These are phyloP conservation scores for Phyllotreta cruciferae DNA, from an alignment of 2,888 invertebrate genomes.

Conservation along the genomic window DNA sequence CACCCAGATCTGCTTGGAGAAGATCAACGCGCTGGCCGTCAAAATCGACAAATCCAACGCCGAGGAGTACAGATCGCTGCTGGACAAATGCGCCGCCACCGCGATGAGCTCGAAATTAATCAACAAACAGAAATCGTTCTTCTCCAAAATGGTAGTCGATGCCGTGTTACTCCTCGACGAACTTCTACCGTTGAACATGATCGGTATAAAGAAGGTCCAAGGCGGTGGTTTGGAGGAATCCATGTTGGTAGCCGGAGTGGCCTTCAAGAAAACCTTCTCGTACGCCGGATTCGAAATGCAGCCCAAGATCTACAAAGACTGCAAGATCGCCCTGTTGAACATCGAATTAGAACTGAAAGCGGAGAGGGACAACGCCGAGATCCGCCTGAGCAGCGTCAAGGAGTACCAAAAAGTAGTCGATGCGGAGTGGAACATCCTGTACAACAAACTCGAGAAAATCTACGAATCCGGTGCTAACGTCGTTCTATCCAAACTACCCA, in stretches of 20 bases:
- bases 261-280: slow-evolving; percentile 99
- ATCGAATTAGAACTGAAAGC: slow-evolving; percentile 98
- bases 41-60: slow-evolving; percentile 73
- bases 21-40: slow-evolving; percentile 83
- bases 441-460: slow-evolving; percentile 90
- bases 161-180: slow-evolving; percentile 94
- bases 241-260: slow-evolving; percentile 89
- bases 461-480: slow-evolving; percentile 94
- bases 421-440: slow-evolving; percentile 98
- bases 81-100: slow-evolving; percentile 93
- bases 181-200: slow-evolving; percentile 95
- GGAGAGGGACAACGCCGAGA: slow-evolving; percentile 98
- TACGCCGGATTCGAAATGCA: slow-evolving; percentile 99
- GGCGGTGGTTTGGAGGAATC: slow-evolving; percentile 89
- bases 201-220: slow-evolving; percentile 91
- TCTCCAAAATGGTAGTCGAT: slow-evolving; percentile 97
- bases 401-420: slow-evolving; percentile 98
- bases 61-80: slow-evolving; percentile 69
- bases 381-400: slow-evolving; percentile 90
- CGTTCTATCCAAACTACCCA: slow-evolving; percentile 92
- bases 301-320: slow-evolving; percentile 87
- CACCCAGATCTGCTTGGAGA: slow-evolving; percentile 79
- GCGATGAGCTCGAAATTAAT: slow-evolving; percentile 98
- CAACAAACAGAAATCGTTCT: slow-evolving; percentile 93
- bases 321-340: slow-evolving; percentile 95